Percentiles rank a stretch among this genome's conserved stretches.
Conservation (phyloP, 2,888 invertebrate species). For the Halictus ligatus region DNA sequence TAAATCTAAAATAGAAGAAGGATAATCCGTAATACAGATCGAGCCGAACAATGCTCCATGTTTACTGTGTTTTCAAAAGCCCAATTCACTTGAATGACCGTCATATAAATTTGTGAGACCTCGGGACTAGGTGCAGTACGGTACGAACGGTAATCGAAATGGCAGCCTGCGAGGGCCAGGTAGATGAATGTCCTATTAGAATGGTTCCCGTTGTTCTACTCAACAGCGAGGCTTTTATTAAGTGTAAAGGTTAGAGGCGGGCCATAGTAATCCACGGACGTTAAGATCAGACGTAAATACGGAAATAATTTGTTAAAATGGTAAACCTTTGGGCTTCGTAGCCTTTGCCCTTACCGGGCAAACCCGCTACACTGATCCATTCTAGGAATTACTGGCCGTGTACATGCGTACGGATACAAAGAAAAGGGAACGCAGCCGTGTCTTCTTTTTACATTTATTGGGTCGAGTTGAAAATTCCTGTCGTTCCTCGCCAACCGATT, state of each 20-base stretch:
- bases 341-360: constrained; percentile 69
- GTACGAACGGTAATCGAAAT: background rate
- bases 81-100: too few species aligned
- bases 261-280: too few species aligned
- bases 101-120: too few species aligned
- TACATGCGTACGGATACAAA: constrained; percentile 41
- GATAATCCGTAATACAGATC: too few species aligned
- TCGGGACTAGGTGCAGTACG: too few species aligned
- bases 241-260: constrained; percentile 20
- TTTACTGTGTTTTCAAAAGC: too few species aligned
- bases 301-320: constrained; percentile 82
- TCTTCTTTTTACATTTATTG: constrained; percentile 34
- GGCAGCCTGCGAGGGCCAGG: background rate
- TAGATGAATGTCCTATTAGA: background rate
- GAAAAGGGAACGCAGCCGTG: constrained; percentile 49
- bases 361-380: constrained; percentile 70
- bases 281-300: constrained; percentile 74
- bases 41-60: too few species aligned
- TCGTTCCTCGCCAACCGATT: too few species aligned
- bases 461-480: too few species aligned
- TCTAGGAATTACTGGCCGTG: constrained; percentile 33
- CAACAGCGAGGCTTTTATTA: constrained; percentile 58
- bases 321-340: constrained; percentile 63
- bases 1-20: too few species aligned
- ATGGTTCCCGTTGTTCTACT: background rate